Conservation (phyloP, 2,888 invertebrate species). For the Helleia helle region DNA sequence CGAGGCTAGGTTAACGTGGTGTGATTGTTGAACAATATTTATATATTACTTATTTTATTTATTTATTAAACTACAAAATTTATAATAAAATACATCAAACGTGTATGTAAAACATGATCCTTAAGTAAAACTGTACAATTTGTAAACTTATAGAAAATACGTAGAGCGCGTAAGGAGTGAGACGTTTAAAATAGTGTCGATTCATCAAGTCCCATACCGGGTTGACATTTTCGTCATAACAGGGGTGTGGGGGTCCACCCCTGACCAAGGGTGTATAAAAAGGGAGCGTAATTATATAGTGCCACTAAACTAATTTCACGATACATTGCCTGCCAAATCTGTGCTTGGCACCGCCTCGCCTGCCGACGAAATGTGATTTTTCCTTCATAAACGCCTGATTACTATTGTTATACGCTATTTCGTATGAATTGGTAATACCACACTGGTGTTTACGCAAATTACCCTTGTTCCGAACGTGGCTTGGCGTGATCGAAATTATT, state of each 20-base stretch:
- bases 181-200: constrained; percentile 66
- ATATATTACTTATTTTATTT: too few relatives aligned
- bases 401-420: constrained; percentile 66
- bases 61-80: too few relatives aligned
- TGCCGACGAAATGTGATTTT: constrained; percentile 59
- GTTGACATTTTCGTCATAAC: constrained; percentile 72
- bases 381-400: constrained; percentile 61
- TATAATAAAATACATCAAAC: too few relatives aligned
- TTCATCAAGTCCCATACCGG: constrained; percentile 69
- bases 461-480: constrained; percentile 23
- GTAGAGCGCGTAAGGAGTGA: constrained; percentile 23
- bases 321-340: constrained; percentile 73
- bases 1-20: too few relatives aligned
- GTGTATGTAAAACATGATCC: too few relatives aligned
- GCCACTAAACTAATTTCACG: constrained; percentile 74
- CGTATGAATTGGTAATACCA: constrained; percentile 63
- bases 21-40: too few relatives aligned
- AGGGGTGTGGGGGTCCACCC: constrained; percentile 31
- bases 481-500: constrained; percentile 2
- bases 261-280: constrained; percentile 54
- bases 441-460: constrained; percentile 39
- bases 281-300: constrained; percentile 72
- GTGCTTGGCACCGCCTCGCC: constrained; percentile 68
- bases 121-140: too few relatives aligned
- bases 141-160: constrained; percentile 14